Conservation (phyloP, 2,888 invertebrate genomes). For the Hecatera dysodea region DNA sequence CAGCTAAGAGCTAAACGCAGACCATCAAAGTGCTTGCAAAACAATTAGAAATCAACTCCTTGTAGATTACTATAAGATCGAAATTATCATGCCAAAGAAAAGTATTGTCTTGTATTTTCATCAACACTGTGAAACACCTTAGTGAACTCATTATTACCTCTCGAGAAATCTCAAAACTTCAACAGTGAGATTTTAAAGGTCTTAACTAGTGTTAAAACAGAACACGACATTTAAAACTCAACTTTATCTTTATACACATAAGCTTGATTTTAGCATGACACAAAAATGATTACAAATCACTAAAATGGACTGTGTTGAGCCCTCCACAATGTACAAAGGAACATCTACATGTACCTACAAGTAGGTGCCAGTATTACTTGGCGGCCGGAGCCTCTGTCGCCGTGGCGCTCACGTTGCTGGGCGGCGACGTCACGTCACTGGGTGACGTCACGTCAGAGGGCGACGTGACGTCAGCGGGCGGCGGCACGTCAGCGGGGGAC, state of each 20-base stretch:
- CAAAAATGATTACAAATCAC: background rate
- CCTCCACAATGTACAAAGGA: slow-evolving; percentile 13
- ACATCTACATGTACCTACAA: slow-evolving; percentile 15
- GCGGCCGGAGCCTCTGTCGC: background rate
- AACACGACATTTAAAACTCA: background rate
- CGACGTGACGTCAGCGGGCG: slow-evolving; percentile 6
- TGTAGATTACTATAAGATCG: background rate
- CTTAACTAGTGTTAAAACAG: background rate
- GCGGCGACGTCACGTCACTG: background rate
- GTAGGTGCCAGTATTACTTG: slow-evolving; percentile 10
- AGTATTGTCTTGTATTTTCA: background rate
- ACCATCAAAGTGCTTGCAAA: background rate
- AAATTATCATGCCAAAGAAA: background rate
- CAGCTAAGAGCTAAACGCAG: background rate
- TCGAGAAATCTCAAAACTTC: background rate
- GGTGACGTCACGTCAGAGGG: too few relatives aligned
- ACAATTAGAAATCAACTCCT: background rate
- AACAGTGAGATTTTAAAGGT: background rate
- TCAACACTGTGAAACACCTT: background rate
- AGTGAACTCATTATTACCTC: background rate
- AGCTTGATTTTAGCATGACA: background rate
- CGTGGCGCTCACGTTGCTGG: background rate
- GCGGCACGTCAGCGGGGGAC: background rate
- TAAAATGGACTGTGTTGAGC: background rate
- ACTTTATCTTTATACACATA: background rate